Conservation (phyloP, 2,113 vertebrate genomes). For the Peucedramus taeniatus region DNA sequence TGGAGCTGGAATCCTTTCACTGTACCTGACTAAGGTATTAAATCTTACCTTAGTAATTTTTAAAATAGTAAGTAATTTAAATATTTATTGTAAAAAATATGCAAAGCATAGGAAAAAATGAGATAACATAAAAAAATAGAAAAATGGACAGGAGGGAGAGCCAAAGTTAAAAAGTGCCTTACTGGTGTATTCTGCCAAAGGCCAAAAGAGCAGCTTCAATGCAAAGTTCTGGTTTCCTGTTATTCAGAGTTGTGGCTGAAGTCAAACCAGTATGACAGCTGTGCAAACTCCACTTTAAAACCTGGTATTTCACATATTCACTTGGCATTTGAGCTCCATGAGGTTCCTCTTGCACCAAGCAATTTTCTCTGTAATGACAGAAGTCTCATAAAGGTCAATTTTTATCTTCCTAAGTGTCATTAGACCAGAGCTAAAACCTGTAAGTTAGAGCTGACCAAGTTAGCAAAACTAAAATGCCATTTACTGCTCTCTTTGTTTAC, state of each 20-base stretch:
- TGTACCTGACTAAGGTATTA: neutral
- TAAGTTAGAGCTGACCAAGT: neutral
- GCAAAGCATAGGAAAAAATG: neutral
- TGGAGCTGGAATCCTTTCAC: neutral
- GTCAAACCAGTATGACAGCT: neutral
- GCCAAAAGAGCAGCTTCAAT: neutral
- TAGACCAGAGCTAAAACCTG: neutral
- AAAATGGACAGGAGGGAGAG: neutral
- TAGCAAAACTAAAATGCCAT: neutral
- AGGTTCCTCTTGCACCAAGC: neutral
- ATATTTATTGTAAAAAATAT: neutral
- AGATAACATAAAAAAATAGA: neutral
- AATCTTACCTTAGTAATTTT: neutral
- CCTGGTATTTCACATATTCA: constrained; percentile 14
- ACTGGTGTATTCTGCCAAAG: neutral
- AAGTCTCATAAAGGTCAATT: constrained; percentile 15
- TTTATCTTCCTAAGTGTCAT: neutral
- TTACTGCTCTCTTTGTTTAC: neutral
- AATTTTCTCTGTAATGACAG: neutral
- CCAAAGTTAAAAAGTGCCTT: neutral
- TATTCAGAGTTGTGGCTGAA: neutral
- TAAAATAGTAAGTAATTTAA: neutral
- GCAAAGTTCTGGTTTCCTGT: neutral
- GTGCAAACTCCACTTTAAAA: constrained; percentile 26
- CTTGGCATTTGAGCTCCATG: constrained; percentile 37